A percentile compares a stretch with the other conserved stretches of the same genome.
phyloP scores from a whole-genome alignment of 2,797 vertebrate species.

The Malurus splendens region DNA sequence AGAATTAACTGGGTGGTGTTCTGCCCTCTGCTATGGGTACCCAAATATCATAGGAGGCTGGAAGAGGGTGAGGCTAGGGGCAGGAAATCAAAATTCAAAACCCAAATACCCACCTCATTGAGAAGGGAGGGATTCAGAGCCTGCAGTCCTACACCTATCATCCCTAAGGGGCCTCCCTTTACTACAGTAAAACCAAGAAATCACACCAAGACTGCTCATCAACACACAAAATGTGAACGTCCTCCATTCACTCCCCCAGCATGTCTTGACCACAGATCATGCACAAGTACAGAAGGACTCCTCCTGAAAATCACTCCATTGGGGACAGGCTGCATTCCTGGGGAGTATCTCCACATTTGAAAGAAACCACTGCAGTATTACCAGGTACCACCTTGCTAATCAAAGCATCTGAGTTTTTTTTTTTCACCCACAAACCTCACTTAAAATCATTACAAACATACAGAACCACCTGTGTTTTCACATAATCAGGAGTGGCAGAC shows the following conservation, averaged over 20 bases:
- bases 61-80: not conserved
- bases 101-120: not conserved
- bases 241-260: not conserved
- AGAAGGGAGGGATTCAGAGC: not conserved
- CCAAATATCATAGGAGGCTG: not conserved
- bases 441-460: not conserved
- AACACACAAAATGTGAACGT: fast-evolving
- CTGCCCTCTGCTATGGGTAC: not conserved
- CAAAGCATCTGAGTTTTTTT: not conserved
- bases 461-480: not conserved
- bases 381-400: not conserved
- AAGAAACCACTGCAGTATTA: not conserved
- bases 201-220: not conserved
- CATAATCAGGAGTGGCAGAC: not conserved
- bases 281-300: not conserved
- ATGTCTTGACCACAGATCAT: not conserved
- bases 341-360: fast-evolving
- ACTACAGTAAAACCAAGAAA: not conserved
- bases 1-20: not conserved
- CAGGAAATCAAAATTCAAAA: not conserved
- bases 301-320: not conserved
- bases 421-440: not conserved
- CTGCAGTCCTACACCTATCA: not conserved
- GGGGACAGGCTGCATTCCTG: not conserved
- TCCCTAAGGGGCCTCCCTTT: not conserved